Evolutionary conservation across 2,797 vertebrate genomes (phyloP), one percentile per base, ranked within the genome.

Genomic region (Anniella stebbinsi): DNA sequence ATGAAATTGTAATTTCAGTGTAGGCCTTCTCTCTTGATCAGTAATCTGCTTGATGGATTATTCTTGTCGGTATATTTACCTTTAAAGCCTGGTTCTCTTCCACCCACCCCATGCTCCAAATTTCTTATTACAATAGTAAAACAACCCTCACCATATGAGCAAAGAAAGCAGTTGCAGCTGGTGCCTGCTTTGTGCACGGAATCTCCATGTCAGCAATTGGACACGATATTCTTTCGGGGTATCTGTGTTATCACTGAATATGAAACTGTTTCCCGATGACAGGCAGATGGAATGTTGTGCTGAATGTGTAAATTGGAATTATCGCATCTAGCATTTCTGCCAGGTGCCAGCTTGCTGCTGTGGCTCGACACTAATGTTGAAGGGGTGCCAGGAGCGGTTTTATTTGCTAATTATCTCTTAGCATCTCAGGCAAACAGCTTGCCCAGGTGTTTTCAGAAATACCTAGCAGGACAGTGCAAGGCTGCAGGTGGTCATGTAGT

Each of bases 261-360:
- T 95, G 94, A 95, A 96, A 95, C 96, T 96, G 95, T 97, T 97
- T 97, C 96, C 92, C 95, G 95, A 96, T 97, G 97, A 98, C 97
- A 97, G 97, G 96, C 97, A 96, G 97, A 97, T 97, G 97, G 97
- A 97, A 96, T 96, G 96, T 94, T 97, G 94, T 96, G 97, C 97
- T 97, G 97, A 98, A 98, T 97, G 97, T 97, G 97, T 97, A 97
- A 97, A 97, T 97, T 97, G 96, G 96, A 97, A 97, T 97, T 95
- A 97, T 97, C 96, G 92, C 97, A 96, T 97, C 95, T 95, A 97
- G 97, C 95, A 91, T 97, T 96, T 97, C 96, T 96, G 95, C 96
- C 97, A 97, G 97, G 97, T 97, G 97, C 96, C 72, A 94, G 94
- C 93, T 96, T 96, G 95, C 96, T 97, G 95, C 93, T 94, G 95